Base-by-base conservation (phyloP, 2,113 vertebrate genomes). In the Peromyscus leucopus region DNA sequence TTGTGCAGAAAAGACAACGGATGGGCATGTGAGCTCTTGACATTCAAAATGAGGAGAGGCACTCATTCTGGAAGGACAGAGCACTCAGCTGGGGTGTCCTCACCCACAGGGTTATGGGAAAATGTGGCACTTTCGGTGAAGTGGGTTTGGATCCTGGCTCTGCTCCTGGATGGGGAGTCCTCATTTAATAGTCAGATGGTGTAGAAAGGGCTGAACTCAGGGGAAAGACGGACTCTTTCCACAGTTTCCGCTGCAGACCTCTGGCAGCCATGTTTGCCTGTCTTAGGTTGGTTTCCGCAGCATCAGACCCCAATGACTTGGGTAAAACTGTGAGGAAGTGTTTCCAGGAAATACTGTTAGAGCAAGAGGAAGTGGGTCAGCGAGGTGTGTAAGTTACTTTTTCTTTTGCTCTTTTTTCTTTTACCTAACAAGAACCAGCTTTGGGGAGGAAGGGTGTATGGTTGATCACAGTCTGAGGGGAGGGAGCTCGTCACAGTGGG, bases 1-100 rank as follows among this genome's bases (percentile, higher is more conserved):
- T 91, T 93, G 87, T 65, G 57, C 61, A 90, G 79, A 90, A 24
- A 24, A 93, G 79, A 95, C 69, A 83, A 95, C 48, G 78, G 92
- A 91, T 91, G 69, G 83, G 61, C 61, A 7, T 42, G 26, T 33
- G 86, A 2, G 36, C 55, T 82, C 55, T 84, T 97, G 95, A 93
- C 87, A 75, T 89, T 96, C 93, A 59, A 89, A 79, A 87, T n/a
- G 31, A 16, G 31, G 76, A 36, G 61, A 71, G n/a, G 93, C n/a
- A 33, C 13, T 7, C 17, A 36, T 92, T 79, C n/a, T 95, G 89
- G 85, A 88, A 71, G 76, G 46, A 33, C 19, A 55, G 76, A 0
- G 4, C 12, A 19, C 57, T 33, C 55, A 21, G 16, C 42, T 26
- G 42, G 74, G 19, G 21, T 7, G 63, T 21, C 51, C 75, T 88